Base-by-base conservation (phyloP, 1,140 invertebrate genomes). In the Rhagoletis zephyria region DNA sequence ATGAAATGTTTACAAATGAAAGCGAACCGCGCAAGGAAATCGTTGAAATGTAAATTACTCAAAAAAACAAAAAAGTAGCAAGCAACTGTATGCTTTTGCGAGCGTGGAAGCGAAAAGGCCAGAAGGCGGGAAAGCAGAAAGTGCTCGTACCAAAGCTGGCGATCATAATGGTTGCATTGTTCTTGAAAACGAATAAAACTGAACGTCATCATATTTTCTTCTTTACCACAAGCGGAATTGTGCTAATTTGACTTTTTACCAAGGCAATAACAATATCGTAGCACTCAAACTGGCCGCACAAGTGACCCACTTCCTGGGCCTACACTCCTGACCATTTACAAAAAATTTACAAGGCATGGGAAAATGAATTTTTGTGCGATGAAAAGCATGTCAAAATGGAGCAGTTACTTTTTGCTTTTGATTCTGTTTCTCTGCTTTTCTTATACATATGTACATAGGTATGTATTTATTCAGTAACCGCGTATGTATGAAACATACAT, bases 131-230 rank as follows among this genome's bases (percentile, higher is more conserved):
- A 81, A 81, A 81, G 74, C 48, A 19, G 48, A 81, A 81, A 81
- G n/a, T 42, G 67, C 45, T 48, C 48, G 42, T 30, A 56, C n/a
- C 45, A 81, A 51, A 14, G 45, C 45, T 77, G 70, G 7, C 74
- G 74, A 19, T 81, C 45, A 81, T 81, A 81, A 81, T 56, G 16
- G 74, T 14, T 81, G 74, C 74, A 81, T 81, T 81, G 74, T 81
- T 81, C 48, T 81, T 81, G 48, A 81, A 81, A 81, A 59, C 51
- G 45, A 81, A 81, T 81, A 81, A 81, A 81, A 81, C 74, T 19
- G 74, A 30, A 81, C 48, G 51, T 81, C 48, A 81, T 81, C 48
- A 56, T 9, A 81, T 56, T 81, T 19, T 81, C n/a, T 77, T 81
- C 74, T 59, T 30, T 56, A 56, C 74, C 74, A 81, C 51, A 45